These are phyloP conservation scores for Misgurnus anguillicaudatus DNA, from an alignment of 2,113 vertebrate species.

Conservation along the genomic window DNA sequence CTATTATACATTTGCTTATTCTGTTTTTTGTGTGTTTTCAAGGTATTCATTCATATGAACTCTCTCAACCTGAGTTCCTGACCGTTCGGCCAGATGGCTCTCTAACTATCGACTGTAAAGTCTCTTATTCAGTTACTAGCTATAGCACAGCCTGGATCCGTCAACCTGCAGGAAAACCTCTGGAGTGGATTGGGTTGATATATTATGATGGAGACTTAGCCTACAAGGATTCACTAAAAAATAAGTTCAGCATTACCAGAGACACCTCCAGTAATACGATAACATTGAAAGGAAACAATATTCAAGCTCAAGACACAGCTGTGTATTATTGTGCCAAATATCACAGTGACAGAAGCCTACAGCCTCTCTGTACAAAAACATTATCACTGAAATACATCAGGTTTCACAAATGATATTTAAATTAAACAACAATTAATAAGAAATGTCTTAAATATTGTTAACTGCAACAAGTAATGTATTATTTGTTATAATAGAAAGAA, in stretches of 20 bases:
- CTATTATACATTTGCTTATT: too few relatives aligned
- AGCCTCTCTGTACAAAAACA: too few relatives aligned
- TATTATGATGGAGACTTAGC: fast-evolving
- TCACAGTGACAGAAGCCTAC: too few relatives aligned
- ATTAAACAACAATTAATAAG: too few relatives aligned
- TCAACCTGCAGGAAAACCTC: conserved; percentile 40
- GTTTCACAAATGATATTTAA: too few relatives aligned
- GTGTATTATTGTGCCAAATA: background rate
- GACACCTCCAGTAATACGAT: conserved; percentile 28
- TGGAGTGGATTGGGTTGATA: conserved; percentile 43
- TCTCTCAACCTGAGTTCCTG: too few relatives aligned
- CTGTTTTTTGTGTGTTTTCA: too few relatives aligned
- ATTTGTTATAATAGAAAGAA: too few relatives aligned
- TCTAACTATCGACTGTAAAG: conserved; percentile 32
- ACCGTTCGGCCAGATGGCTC: background rate
- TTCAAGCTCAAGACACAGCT: conserved; percentile 29
- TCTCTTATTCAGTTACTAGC: conserved; percentile 33
- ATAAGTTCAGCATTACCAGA: conserved; percentile 31
- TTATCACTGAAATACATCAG: too few relatives aligned
- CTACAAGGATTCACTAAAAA: conserved; percentile 34
- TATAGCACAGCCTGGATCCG: conserved; percentile 23
- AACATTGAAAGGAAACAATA: conserved; percentile 17
- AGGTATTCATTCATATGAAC: too few relatives aligned
- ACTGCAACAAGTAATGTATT: too few relatives aligned
- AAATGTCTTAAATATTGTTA: too few relatives aligned